Conservation (phyloP, 2,888 invertebrate species). For the Ariolimax columbianus region DNA sequence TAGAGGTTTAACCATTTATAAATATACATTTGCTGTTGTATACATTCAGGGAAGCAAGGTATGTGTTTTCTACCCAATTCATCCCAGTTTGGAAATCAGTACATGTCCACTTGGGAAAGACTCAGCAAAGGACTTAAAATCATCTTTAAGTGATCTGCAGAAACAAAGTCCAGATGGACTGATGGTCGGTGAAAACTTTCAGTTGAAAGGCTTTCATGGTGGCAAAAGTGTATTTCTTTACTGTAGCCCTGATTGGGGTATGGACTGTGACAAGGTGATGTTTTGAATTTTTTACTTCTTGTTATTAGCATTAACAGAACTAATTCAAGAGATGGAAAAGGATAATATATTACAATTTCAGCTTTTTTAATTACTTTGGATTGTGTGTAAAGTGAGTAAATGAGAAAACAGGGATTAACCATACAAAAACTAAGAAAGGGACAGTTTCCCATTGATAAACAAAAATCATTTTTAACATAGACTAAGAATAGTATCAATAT, state of each 20-base stretch:
- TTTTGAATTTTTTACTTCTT: neutral
- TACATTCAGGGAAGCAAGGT: neutral
- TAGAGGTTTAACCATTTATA: neutral
- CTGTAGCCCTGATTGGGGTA: slow-evolving; percentile 32
- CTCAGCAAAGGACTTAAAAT: neutral
- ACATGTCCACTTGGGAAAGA: slow-evolving; percentile 29
- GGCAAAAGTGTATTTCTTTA: slow-evolving; percentile 8
- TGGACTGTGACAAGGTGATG: slow-evolving; percentile 17
- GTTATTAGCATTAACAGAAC: no score
- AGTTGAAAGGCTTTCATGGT: neutral
- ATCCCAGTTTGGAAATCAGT: slow-evolving; percentile 14
- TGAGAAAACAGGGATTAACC: neutral
- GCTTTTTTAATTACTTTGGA: neutral
- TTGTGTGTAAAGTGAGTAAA: neutral
- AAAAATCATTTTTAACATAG: no score
- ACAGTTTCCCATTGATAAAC: no score
- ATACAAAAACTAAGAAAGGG: no score
- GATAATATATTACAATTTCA: neutral
- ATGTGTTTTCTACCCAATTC: slow-evolving; percentile 35
- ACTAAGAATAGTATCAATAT: no score
- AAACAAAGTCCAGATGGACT: slow-evolving; percentile 19
- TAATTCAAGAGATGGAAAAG: neutral
- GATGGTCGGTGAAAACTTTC: neutral
- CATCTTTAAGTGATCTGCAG: neutral
- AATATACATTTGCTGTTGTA: neutral